Evolutionary conservation across 2,888 invertebrate species (phyloP).

Genomic region (Leptopilina myrica): DNA sequence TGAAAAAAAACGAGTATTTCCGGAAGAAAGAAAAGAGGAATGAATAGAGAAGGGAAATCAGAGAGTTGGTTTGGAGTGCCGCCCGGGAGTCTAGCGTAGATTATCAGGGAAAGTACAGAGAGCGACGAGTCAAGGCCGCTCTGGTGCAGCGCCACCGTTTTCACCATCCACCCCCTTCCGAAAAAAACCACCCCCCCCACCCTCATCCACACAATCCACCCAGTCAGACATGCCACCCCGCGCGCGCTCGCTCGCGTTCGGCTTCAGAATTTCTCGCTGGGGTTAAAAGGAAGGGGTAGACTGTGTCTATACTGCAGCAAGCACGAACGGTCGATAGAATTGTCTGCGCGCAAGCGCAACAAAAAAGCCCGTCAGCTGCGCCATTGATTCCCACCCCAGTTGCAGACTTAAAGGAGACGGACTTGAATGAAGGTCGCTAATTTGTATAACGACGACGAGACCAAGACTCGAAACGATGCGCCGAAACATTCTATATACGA

Average conservation of each 20-base stretch:
- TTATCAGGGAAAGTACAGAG: slow-evolving; percentile 68
- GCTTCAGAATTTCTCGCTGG: slow-evolving; percentile 45
- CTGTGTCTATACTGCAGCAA: slow-evolving; percentile 71
- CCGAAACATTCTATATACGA: neutral
- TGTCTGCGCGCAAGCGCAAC: slow-evolving; percentile 75
- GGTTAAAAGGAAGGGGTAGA: slow-evolving; percentile 68
- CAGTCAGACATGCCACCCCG: slow-evolving; percentile 48
- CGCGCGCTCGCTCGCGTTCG: slow-evolving; percentile 47
- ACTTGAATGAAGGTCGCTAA: slow-evolving; percentile 68
- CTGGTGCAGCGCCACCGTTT: slow-evolving; percentile 49
- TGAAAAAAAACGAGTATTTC: neutral
- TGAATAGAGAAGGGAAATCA: slow-evolving; percentile 12
- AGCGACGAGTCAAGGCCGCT: slow-evolving; percentile 54
- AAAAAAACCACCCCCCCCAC: slow-evolving; percentile 18
- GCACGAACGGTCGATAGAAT: slow-evolving; percentile 73
- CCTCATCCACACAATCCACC: slow-evolving; percentile 37
- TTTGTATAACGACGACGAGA: slow-evolving; percentile 53
- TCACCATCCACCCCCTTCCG: slow-evolving; percentile 38
- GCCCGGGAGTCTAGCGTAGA: slow-evolving; percentile 68
- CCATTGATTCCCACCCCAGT: slow-evolving; percentile 70
- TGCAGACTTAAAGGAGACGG: slow-evolving; percentile 74
- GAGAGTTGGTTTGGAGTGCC: slow-evolving; percentile 51
- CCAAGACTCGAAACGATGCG: neutral
- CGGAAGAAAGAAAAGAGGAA: slow-evolving; percentile 22
- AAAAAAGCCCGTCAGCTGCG: slow-evolving; percentile 73